Conservation (phyloP, 2,113 vertebrate species). For the Gila orcuttii region DNA sequence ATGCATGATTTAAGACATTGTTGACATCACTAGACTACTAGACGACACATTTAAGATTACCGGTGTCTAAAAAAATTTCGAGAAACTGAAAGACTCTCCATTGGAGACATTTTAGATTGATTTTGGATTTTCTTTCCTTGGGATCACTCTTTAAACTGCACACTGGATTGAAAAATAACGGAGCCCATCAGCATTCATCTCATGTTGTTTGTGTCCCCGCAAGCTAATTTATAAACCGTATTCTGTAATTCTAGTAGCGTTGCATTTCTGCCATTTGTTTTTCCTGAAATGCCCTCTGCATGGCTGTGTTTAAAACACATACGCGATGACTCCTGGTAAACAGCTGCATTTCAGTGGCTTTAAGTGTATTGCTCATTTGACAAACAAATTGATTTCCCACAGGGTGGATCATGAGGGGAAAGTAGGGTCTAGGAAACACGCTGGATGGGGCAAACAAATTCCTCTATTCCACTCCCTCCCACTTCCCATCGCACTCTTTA, state of each 20-base stretch:
- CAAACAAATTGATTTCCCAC: conserved; percentile 39
- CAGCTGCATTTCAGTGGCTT: conserved; percentile 24
- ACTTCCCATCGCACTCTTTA: background rate
- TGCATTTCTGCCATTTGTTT: background rate
- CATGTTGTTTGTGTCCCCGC: conserved; percentile 5
- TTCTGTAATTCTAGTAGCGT: background rate
- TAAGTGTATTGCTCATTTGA: conserved; percentile 37
- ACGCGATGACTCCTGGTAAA: background rate
- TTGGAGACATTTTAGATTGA: background rate
- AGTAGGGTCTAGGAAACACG: background rate
- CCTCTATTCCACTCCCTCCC: conserved; percentile 6
- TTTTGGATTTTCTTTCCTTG: background rate
- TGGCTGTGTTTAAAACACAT: conserved; percentile 1
- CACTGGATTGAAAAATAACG: background rate
- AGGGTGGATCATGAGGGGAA: background rate
- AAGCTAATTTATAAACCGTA: conserved; percentile 14
- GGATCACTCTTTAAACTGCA: background rate
- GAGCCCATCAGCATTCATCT: conserved; percentile 23
- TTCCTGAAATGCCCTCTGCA: background rate
- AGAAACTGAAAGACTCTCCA: background rate
- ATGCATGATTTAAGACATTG: background rate
- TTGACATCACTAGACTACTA: background rate
- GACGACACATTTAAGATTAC: background rate
- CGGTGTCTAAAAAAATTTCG: too few species aligned
- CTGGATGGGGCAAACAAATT: conserved; percentile 23